phyloP scores from a whole-genome alignment of 2,797 vertebrate genomes.

The Chiroxiphia lanceolata region DNA sequence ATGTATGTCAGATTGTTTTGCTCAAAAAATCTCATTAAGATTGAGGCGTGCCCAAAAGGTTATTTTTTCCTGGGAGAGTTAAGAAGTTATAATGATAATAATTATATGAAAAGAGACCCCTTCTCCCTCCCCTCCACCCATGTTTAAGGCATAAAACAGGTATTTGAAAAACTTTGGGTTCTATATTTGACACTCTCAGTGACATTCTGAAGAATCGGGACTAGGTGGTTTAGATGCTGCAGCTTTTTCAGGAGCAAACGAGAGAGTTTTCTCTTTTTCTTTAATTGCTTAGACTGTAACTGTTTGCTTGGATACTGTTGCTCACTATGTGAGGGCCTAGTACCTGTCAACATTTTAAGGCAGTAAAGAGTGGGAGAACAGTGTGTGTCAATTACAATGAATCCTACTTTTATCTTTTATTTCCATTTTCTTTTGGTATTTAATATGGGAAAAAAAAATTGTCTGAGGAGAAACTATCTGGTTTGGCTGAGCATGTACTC shows the following conservation, averaged over 20 bases:
- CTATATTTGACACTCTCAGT: neutral
- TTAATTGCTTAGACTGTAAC: neutral
- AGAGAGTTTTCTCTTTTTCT: neutral
- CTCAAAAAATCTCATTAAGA: neutral
- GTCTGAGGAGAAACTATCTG: neutral
- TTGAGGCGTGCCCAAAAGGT: neutral
- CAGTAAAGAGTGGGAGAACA: neutral
- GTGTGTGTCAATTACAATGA: neutral
- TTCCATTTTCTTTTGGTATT: neutral
- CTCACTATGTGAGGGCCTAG: neutral
- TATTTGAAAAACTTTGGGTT: neutral
- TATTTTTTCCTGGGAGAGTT: neutral
- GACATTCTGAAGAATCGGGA: neutral
- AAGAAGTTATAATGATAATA: neutral
- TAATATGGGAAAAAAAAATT: neutral
- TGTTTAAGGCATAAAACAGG: neutral
- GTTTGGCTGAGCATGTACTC: neutral
- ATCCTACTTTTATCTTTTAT: neutral
- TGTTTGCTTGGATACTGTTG: neutral
- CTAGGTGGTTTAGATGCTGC: neutral
- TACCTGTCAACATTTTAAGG: neutral
- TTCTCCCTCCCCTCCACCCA: neutral
- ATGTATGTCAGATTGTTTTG: neutral
- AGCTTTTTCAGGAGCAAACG: neutral
- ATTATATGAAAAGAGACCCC: neutral